Evolutionary conservation across 2,888 invertebrate genomes (phyloP).

Genomic region (Lissonota sp.): DNA sequence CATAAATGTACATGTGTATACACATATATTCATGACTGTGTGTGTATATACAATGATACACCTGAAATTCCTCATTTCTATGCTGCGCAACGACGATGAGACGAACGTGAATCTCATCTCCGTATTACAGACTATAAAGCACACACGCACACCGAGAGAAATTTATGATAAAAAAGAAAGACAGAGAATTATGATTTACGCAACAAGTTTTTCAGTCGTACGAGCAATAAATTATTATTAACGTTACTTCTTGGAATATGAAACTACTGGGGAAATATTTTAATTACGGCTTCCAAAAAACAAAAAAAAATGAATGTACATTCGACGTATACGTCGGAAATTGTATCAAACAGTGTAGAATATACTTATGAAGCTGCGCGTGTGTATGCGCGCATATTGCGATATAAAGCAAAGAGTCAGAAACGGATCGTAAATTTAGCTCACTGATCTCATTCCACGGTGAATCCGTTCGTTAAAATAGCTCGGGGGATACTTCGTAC

Average conservation of each 20-base stretch:
- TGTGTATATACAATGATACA: constrained; percentile 22
- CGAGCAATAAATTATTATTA: no score
- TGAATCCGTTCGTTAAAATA: constrained; percentile 78
- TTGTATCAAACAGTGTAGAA: background rate
- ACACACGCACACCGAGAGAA: background rate
- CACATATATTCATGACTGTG: background rate
- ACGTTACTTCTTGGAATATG: no score
- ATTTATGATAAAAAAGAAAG: no score
- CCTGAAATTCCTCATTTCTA: constrained; percentile 32
- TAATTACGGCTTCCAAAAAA: no score
- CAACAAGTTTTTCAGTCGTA: no score
- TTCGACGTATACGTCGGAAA: background rate
- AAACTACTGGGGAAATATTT: no score
- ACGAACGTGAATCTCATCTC: constrained; percentile 25
- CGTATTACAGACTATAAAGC: background rate
- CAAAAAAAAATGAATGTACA: no score
- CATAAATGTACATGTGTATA: constrained; percentile 1
- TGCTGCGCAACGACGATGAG: constrained; percentile 11
- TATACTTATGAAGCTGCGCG: background rate
- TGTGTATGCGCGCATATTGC: no score
- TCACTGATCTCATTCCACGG: constrained; percentile 79
- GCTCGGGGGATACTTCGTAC: constrained; percentile 66
- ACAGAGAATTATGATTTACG: no score
- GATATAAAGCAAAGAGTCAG: constrained; percentile 19
- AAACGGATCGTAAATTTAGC: constrained; percentile 75